These are phyloP conservation scores for Anser brachyrhynchus DNA, from an alignment of 2,113 vertebrate genomes.

Conservation along the genomic window DNA sequence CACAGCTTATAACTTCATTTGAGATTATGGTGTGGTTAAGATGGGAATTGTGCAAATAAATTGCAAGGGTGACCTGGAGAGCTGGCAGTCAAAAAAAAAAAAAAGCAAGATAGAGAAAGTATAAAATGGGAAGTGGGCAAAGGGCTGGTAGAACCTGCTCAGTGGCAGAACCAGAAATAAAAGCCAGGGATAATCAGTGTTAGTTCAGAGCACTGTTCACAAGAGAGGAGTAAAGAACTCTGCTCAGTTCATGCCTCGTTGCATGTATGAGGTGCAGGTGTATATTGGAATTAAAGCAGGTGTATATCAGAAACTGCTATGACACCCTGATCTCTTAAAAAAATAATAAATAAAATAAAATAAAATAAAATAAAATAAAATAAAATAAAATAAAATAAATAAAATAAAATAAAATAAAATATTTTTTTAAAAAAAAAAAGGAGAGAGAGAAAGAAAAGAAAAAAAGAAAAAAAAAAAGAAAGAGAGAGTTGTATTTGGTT, in stretches of 20 bases:
- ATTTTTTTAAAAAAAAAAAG: not conserved
- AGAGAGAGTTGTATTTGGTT: not conserved
- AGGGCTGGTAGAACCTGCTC: not conserved
- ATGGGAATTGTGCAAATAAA: not conserved
- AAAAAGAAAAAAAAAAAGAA: accelerated
- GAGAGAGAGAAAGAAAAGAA: too few species aligned
- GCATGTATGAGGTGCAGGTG: not conserved
- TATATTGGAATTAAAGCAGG: not conserved
- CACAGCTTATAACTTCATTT: not conserved
- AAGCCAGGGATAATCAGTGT: not conserved
- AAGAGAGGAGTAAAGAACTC: not conserved
- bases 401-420: too few species aligned
- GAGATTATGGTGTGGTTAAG: not conserved
- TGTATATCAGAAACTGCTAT: not conserved
- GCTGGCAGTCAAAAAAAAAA: not conserved
- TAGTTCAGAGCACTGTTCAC: not conserved
- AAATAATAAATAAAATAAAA: too few species aligned
- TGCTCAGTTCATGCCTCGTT: not conserved
- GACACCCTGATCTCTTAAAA: not conserved
- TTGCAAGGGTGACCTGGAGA: not conserved
- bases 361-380: too few species aligned
- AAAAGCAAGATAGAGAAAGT: not conserved
- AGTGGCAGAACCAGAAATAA: not conserved
- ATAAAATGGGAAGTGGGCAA: not conserved
- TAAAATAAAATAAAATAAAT: too few species aligned